These are phyloP conservation scores for Tipula unca DNA, from an alignment of 2,888 invertebrate species.

Conservation along the genomic window DNA sequence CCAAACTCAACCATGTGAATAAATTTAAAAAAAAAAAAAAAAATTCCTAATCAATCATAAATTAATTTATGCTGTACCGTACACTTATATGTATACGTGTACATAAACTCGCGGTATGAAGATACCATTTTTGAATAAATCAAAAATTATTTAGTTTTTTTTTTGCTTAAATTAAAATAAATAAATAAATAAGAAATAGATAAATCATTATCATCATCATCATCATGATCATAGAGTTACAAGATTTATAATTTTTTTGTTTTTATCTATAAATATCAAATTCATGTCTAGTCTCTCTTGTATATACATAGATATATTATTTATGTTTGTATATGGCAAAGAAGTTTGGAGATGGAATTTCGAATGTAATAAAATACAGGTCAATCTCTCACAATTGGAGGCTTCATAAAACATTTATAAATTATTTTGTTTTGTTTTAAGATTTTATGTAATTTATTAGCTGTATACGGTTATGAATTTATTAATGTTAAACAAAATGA, in stretches of 20 bases:
- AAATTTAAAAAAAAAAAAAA: not conserved
- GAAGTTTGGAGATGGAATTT: not conserved
- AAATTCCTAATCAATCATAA: not conserved
- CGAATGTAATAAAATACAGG: not conserved
- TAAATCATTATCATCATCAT: conserved; percentile 1
- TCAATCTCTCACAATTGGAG: not conserved
- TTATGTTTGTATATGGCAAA: not conserved
- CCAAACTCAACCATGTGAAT: not conserved
- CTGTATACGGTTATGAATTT: not conserved
- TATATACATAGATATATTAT: not conserved
- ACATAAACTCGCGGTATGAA: not conserved
- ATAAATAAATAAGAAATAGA: not conserved
- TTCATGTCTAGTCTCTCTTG: not conserved
- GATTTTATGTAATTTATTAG: not conserved
- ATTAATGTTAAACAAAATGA: not conserved
- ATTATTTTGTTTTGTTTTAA: not conserved
- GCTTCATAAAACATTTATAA: not conserved
- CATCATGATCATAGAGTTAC: not conserved
- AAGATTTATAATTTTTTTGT: not conserved
- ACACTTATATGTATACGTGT: no score
- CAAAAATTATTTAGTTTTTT: not conserved
- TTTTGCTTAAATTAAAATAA: not conserved
- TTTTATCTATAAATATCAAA: not conserved
- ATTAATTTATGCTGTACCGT: not conserved
- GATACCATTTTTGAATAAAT: not conserved